Evolutionary conservation across 2,797 vertebrate species (phyloP).

Genomic region (Rhinophrynus dorsalis): DNA sequence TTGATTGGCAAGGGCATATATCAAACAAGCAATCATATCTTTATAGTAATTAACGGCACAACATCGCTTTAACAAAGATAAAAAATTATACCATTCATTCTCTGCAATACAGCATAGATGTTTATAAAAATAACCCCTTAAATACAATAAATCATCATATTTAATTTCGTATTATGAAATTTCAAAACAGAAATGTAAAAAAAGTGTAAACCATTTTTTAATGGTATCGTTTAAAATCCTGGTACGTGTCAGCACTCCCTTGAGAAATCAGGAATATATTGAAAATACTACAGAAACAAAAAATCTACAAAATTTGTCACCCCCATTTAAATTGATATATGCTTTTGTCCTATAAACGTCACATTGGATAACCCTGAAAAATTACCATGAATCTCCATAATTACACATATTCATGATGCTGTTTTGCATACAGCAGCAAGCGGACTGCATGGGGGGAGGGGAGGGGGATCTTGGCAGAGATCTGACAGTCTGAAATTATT

Average conservation of each 20-base stretch:
- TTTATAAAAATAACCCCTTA: conserved; percentile 30
- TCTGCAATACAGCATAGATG: conserved; percentile 23
- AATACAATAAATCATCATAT: conserved; percentile 10
- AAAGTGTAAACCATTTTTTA: conserved; percentile 31
- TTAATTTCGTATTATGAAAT: conserved; percentile 39
- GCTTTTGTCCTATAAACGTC: conserved; percentile 85
- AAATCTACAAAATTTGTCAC: conserved; percentile 77
- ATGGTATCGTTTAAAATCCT: conserved; percentile 60
- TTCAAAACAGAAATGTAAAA: conserved; percentile 13
- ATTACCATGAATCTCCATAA: conserved; percentile 87
- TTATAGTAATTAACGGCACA: too few relatives aligned
- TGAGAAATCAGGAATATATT: conserved; percentile 62
- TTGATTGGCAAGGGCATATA: conserved; percentile 48
- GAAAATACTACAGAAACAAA: conserved; percentile 70
- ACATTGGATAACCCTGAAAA: conserved; percentile 87
- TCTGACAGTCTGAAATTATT: conserved; percentile 72
- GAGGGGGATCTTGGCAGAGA: conserved; percentile 50
- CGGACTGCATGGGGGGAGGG: conserved; percentile 56
- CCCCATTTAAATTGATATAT: conserved; percentile 82
- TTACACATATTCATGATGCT: conserved; percentile 87
- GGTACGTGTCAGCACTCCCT: conserved; percentile 54
- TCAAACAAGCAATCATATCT: background rate
- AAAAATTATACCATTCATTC: conserved; percentile 15
- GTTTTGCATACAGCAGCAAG: conserved; percentile 81
- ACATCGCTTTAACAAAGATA: conserved; percentile 49